phyloP scores from a whole-genome alignment of 1,140 invertebrate genomes.

The Bombus sibiricus region DNA sequence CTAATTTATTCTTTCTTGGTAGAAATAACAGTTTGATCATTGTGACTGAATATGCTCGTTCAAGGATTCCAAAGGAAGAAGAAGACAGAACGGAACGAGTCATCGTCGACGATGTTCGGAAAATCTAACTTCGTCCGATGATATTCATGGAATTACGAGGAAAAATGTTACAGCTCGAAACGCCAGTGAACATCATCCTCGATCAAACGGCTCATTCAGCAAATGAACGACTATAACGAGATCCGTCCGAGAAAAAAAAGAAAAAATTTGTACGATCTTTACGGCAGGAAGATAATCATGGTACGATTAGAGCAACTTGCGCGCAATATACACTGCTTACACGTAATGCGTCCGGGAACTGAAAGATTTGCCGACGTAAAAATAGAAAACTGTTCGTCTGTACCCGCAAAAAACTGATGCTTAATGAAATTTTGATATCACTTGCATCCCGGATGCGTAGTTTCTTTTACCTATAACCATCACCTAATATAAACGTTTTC shows the following conservation, averaged over 20 bases:
- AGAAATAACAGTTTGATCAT: neutral
- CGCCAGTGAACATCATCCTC: no score
- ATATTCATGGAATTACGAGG: neutral
- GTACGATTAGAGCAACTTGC: neutral
- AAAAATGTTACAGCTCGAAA: neutral
- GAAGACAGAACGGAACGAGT: neutral
- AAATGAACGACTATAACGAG: neutral
- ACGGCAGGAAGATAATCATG: neutral
- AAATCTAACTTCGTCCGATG: neutral
- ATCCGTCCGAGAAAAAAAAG: neutral
- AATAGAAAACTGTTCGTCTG: neutral
- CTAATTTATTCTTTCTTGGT: neutral
- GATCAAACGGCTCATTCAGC: constrained; percentile 2
- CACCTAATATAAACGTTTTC: neutral
- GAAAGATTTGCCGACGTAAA: neutral
- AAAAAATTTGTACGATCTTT: neutral
- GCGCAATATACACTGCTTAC: no score
- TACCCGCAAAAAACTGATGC: neutral
- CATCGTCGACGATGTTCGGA: neutral
- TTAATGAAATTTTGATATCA: constrained; percentile 25
- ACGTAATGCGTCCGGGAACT: neutral
- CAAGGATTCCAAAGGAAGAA: neutral
- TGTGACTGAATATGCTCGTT: neutral
- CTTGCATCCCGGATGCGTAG: neutral
- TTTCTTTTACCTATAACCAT: neutral